phyloP scores from a whole-genome alignment of 2,888 invertebrate species.

The Trypoxylon attenuatum region DNA sequence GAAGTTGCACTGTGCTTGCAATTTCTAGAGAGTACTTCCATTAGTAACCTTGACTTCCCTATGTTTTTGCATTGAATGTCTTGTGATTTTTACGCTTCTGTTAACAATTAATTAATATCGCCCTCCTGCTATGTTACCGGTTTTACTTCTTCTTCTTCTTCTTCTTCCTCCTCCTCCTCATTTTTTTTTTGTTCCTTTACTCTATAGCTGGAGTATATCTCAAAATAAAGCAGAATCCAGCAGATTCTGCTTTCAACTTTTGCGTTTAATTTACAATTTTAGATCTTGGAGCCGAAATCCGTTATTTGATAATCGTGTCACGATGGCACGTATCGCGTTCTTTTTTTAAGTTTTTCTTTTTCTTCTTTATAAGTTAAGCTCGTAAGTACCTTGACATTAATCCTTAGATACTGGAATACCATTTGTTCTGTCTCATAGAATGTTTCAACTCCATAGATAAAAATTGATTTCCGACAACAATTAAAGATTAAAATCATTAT shows the following conservation, averaged over 20 bases:
- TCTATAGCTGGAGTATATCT: constrained; percentile 63
- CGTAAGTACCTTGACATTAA: constrained; percentile 54
- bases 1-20: constrained; percentile 49
- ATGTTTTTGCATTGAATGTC: constrained; percentile 59
- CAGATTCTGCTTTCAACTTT: constrained; percentile 60
- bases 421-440: constrained; percentile 42
- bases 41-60: constrained; percentile 41
- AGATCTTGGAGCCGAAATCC: constrained; percentile 61
- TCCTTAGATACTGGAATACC: constrained; percentile 36
- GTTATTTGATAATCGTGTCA: constrained; percentile 49
- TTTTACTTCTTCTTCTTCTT: constrained; percentile 35
- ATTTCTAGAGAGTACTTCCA: constrained; percentile 48
- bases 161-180: no score
- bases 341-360: constrained; percentile 35
- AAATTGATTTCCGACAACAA: constrained; percentile 71
- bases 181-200: no score
- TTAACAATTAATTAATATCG: constrained; percentile 71
- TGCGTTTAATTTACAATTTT: constrained; percentile 60
- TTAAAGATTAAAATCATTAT: constrained; percentile 72
- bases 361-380: constrained; percentile 53
- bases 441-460: constrained; percentile 60
- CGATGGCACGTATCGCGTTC: constrained; percentile 33
- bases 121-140: constrained; percentile 57
- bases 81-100: constrained; percentile 72
- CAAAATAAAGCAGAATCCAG: constrained; percentile 64